Evolutionary conservation across 92 coral and sea anemone species (phyloP), one percentile per base, ranked within the genome.

Genomic region (Zoanthus sociatus): DNA sequence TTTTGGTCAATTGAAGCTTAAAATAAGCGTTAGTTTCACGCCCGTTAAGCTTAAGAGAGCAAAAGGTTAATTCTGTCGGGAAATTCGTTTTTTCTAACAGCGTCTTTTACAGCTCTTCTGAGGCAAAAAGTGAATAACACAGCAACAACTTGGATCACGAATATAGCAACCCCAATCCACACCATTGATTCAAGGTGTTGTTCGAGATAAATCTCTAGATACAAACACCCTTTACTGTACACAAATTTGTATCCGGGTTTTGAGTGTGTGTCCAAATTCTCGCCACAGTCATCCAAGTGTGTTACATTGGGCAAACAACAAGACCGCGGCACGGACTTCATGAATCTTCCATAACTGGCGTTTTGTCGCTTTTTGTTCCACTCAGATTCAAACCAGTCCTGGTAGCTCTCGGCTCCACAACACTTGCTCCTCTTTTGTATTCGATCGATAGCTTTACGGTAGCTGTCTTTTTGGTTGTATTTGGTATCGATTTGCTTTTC

Each of bases 251-350:
- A 26, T 5, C 92, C 94, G 32, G 92, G 92, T 50, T 88, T 93
- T 9, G 58, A 30, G 1, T 17, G 71, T 30, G 92, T 88, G 86
- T 89, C 96, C 32, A 93, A 81, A 71, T 91, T 76, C 13, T 93
- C 75, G 46, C 96, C 94, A 83, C 96, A 93, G 14, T 79, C 77
- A 58, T 73, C 53, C 37, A 88, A 66, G 50, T 91, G 91, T 26
- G 96, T 91, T 15, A 91, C 92, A 86, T 93, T 93, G 9, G 78
- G 30, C 21, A 93, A 83, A 87, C 94, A 93, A 73, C 96, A 93
- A 14, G 96, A 93, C 21, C 81, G 90, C 14, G 94, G 96, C 0
- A 93, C 96, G 33, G 74, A 88, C 31, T 93, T 84, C 3, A 82
- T 69, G 89, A 93, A 93, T 10, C 73, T 47, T 18, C 83, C 60